Evolutionary conservation across 1,140 invertebrate genomes (phyloP), one percentile per base, ranked within the genome.

Genomic region (Rhagoletis pomonella): DNA sequence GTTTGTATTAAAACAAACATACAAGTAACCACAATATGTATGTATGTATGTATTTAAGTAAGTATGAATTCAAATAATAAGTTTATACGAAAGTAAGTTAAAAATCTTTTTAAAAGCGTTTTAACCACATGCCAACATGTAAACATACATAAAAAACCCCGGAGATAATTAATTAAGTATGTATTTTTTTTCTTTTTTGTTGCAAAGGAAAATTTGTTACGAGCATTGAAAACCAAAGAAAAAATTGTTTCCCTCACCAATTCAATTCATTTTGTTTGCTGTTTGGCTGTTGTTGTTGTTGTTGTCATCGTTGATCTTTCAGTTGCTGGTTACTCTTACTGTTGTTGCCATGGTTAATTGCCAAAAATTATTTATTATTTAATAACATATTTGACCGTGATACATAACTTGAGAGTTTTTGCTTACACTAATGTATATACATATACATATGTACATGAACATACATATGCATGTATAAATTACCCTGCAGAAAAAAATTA

Each of bases 351-450:
- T 55, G 50, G 19, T 81, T 81, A 81, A 81, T 81, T 81, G 73
- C 73, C 47, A 81, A 81, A 81, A 81, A 55, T 81, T 81, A 81
- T 81, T 81, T 81, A 81, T 81, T 81, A 55, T 81, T 55, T 81
- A 81, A 81, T 81, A 81, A 81, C 73, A 81, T 29, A 81, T 81
- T 81, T 81, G 73, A 58, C 73, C 73, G 47, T 81, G 73, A 81
- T 81, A 81, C 73, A 86, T 65, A 86, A 67, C 47, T 39, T 86
- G 39, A 39, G 59, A 64, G 64, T 59, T 64, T 47, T 19, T 86
- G 29, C 4, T 39, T 29, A 29, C 29, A 29, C 29, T 4, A n/a
- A 50, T 84, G 10, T 3, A 42, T 86, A 44, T 12, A 86, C n/a
- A 84, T 14, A 84, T 84, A 84, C n/a, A 55, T 81, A 81, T 50